Evolutionary conservation across 2,888 invertebrate genomes (phyloP).

Genomic region (Cheilosia impressa): DNA sequence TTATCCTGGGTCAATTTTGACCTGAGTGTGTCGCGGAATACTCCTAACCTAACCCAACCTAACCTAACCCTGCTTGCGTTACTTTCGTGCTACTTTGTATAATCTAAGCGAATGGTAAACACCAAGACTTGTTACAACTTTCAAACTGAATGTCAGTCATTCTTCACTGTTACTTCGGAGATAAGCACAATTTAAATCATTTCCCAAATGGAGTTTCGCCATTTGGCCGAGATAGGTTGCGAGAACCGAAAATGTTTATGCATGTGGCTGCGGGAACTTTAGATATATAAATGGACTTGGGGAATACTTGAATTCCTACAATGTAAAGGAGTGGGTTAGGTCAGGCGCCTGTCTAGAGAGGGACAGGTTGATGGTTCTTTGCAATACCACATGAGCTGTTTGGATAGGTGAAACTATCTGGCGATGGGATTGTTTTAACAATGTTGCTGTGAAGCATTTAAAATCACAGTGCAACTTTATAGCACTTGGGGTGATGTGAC

Average conservation of each 20-base stretch:
- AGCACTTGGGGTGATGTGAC: too few relatives aligned
- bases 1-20: too few relatives aligned
- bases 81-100: background rate
- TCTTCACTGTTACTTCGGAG: background rate
- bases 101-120: background rate
- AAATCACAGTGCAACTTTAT: too few relatives aligned
- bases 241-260: background rate
- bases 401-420: background rate
- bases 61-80: too few relatives aligned
- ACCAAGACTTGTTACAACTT: background rate
- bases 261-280: background rate
- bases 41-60: too few relatives aligned
- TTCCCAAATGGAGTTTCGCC: conserved; percentile 13
- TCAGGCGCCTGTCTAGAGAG: too few relatives aligned
- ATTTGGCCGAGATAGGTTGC: background rate
- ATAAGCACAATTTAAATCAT: background rate
- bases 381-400: too few relatives aligned
- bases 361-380: too few relatives aligned
- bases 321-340: background rate
- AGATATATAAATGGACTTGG: background rate
- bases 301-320: background rate
- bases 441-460: too few relatives aligned
- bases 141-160: background rate
- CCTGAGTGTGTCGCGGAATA: too few relatives aligned
- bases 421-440: background rate